Conservation (phyloP, 2,888 invertebrate genomes). For the Ischnus inquisitorius region DNA sequence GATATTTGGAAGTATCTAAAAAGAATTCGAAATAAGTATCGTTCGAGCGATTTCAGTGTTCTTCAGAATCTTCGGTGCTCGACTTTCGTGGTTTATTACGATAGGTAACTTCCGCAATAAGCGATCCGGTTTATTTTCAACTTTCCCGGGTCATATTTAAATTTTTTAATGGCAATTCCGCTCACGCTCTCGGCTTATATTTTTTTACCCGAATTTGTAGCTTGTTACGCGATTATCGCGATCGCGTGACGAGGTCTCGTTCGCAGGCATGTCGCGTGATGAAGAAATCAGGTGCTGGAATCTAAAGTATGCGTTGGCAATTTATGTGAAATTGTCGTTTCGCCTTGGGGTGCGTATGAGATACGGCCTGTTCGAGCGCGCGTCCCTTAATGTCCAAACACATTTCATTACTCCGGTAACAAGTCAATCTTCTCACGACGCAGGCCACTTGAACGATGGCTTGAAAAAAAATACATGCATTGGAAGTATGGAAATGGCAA, state of each 20-base stretch:
- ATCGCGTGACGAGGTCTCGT: conserved; percentile 48
- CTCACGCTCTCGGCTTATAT: background rate
- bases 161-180: background rate
- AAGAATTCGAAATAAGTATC: background rate
- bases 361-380: background rate
- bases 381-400: background rate
- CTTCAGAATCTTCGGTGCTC: background rate
- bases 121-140: background rate
- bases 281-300: conserved; percentile 45
- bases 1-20: too few species aligned
- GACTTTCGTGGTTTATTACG: background rate
- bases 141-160: background rate
- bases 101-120: background rate
- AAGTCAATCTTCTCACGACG: conserved; percentile 16
- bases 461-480: background rate
- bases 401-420: conserved; percentile 8
- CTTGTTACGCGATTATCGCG: conserved; percentile 21
- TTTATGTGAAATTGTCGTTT: conserved; percentile 17
- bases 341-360: conserved; percentile 13
- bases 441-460: background rate
- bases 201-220: background rate
- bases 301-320: conserved; percentile 38
- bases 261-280: conserved; percentile 21
- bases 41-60: background rate
- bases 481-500: background rate